A percentile compares a stretch with the other conserved stretches of the same genome.
phyloP scores from a whole-genome alignment of 2,888 invertebrate species.

The Ophion obscuratus region DNA sequence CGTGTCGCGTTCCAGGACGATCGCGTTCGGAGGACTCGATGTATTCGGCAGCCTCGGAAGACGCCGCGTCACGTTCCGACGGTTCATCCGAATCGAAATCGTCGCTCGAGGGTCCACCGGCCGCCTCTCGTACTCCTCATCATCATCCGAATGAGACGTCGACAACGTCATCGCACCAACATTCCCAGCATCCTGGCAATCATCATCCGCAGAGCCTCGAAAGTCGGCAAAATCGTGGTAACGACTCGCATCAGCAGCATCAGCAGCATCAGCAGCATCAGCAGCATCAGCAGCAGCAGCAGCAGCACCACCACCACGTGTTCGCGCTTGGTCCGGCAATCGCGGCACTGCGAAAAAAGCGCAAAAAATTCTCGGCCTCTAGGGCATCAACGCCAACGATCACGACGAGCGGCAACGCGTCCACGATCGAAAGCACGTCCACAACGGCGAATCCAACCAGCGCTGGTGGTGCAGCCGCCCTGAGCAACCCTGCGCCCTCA shows the following conservation, averaged over 20 bases:
- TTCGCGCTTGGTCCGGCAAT: slow-evolving; percentile 85
- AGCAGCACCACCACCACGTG: slow-evolving; percentile 73
- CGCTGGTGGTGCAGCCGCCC: background rate
- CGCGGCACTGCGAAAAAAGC: slow-evolving; percentile 91
- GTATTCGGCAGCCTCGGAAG: slow-evolving; percentile 88
- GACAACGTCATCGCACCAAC: slow-evolving; percentile 58
- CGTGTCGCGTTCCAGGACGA: slow-evolving; percentile 73
- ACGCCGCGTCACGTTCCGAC: slow-evolving; percentile 88
- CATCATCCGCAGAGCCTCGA: slow-evolving; percentile 47
- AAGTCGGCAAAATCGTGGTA: slow-evolving; percentile 59
- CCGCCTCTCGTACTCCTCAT: slow-evolving; percentile 75
- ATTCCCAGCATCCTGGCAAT: slow-evolving; percentile 70
- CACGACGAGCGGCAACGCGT: slow-evolving; percentile 82
- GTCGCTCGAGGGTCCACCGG: slow-evolving; percentile 85
- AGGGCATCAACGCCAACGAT: slow-evolving; percentile 87
- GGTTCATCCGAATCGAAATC: slow-evolving; percentile 90
- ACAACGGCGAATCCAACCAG: slow-evolving; percentile 44
- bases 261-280: slow-evolving; percentile 63
- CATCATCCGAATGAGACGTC: slow-evolving; percentile 69
- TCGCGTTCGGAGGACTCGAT: slow-evolving; percentile 94
- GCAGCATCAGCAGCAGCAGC: background rate
- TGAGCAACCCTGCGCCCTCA: background rate
- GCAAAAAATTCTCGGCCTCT: slow-evolving; percentile 93
- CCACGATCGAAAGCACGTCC: slow-evolving; percentile 74
- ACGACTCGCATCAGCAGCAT: slow-evolving; percentile 72